phyloP scores from a whole-genome alignment of 2,797 vertebrate genomes.

The Onychomys arenicola region DNA sequence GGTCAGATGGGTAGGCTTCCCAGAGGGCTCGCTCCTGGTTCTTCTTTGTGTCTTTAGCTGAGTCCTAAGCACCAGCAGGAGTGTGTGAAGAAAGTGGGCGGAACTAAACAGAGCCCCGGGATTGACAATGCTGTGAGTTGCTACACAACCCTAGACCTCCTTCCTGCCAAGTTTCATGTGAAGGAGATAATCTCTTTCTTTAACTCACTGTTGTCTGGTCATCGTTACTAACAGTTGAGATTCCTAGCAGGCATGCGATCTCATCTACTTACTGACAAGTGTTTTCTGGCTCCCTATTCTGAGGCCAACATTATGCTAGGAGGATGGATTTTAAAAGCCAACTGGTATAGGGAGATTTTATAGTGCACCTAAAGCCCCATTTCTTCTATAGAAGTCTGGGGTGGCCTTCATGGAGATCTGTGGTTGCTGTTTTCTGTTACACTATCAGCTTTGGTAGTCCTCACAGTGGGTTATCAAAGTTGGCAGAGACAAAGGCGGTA shows the following conservation, averaged over 20 bases:
- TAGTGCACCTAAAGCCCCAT: background rate
- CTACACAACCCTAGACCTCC: background rate
- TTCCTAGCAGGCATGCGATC: background rate
- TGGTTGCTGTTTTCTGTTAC: background rate
- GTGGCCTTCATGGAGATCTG: background rate
- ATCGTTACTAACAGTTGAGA: background rate
- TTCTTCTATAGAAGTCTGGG: background rate
- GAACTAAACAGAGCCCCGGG: background rate
- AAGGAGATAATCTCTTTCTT: background rate
- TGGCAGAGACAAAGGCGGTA: background rate
- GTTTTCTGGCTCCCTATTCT: background rate
- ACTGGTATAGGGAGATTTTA: background rate
- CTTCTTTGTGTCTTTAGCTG: background rate
- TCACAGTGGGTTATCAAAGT: background rate
- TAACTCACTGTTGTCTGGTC: background rate
- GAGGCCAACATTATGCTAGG: background rate
- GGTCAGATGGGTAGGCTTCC: background rate
- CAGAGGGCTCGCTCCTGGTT: background rate
- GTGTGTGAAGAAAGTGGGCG: background rate
- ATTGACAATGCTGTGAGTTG: background rate
- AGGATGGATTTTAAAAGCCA: constrained; percentile 29
- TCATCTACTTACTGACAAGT: background rate
- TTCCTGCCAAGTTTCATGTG: background rate
- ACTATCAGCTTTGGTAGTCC: background rate
- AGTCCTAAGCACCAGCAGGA: background rate